phyloP scores from a whole-genome alignment of 2,888 invertebrate genomes.

The Bombylius discolor region DNA sequence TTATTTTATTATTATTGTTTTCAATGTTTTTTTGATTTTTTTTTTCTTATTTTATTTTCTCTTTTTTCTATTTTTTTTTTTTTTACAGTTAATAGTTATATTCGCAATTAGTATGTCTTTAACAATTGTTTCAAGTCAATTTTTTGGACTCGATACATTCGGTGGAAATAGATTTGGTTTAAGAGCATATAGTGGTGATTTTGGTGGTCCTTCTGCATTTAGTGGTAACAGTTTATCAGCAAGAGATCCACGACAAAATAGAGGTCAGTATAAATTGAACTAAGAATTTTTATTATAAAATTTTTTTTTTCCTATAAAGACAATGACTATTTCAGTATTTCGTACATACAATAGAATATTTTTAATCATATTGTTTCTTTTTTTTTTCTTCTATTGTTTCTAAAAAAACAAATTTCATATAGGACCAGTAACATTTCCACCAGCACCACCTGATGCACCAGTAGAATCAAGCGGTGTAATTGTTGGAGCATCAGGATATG shows the following conservation, averaged over 20 bases:
- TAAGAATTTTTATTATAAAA: background rate
- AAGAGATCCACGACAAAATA: constrained; percentile 33
- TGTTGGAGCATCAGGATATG: constrained; percentile 71
- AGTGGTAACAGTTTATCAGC: constrained; percentile 7
- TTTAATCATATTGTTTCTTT: no score
- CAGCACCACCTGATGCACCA: constrained; percentile 52
- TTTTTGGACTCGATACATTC: constrained; percentile 20
- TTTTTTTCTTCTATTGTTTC: background rate
- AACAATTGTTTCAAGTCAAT: constrained; percentile 30
- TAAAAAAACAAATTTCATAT: constrained; percentile 15
- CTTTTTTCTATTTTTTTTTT: constrained; percentile 9
- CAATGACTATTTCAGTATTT: no score
- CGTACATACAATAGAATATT: no score
- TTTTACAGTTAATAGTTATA: constrained; percentile 27
- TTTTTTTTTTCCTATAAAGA: no score
- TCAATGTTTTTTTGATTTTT: no score
- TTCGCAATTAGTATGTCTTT: constrained; percentile 29
- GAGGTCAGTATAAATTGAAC: constrained; percentile 24
- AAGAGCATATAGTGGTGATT: constrained; percentile 13
- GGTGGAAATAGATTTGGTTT: constrained; percentile 13
- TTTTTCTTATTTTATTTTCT: background rate
- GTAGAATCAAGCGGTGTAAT: constrained; percentile 67
- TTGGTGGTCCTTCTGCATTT: constrained; percentile 13
- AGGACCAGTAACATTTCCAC: constrained; percentile 73
- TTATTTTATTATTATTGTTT: no score